Conservation (phyloP, 2,113 vertebrate genomes). For the Donacobius atricapilla region DNA sequence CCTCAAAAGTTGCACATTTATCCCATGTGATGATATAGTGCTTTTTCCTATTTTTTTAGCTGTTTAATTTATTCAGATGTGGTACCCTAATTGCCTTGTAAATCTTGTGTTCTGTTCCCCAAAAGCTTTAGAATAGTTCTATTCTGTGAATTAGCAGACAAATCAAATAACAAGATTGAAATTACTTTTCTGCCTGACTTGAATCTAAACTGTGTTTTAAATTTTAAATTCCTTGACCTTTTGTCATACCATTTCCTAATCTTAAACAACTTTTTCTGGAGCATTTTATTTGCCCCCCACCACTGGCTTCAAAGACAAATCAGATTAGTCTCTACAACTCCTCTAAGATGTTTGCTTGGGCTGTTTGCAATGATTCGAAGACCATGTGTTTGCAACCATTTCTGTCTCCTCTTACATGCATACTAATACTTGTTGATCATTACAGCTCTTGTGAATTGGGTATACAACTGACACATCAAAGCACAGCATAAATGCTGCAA, state of each 20-base stretch:
- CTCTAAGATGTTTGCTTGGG: not conserved
- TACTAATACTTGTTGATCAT: constrained; percentile 45
- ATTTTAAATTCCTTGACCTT: constrained; percentile 44
- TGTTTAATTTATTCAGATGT: not conserved
- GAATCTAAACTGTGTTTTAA: constrained; percentile 4
- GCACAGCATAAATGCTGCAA: constrained; percentile 39
- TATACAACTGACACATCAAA: constrained; percentile 48
- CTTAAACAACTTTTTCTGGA: constrained; percentile 3
- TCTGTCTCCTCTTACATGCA: constrained; percentile 39
- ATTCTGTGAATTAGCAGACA: not conserved
- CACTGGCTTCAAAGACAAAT: constrained; percentile 29
- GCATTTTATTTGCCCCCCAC: not conserved
- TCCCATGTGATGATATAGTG: not conserved
- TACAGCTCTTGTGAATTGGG: not conserved
- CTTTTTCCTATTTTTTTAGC: not conserved
- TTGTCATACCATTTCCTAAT: not conserved
- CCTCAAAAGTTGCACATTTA: not conserved
- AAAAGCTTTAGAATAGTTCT: not conserved
- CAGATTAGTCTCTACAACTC: not conserved
- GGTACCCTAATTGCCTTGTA: not conserved
- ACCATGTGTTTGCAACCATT: constrained; percentile 45
- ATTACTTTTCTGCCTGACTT: not conserved
- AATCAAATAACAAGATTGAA: not conserved
- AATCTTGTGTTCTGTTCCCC: not conserved
- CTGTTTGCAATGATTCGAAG: not conserved